These are phyloP conservation scores for Stictonetta naevosa DNA, from an alignment of 2,113 vertebrate genomes.

Conservation along the genomic window DNA sequence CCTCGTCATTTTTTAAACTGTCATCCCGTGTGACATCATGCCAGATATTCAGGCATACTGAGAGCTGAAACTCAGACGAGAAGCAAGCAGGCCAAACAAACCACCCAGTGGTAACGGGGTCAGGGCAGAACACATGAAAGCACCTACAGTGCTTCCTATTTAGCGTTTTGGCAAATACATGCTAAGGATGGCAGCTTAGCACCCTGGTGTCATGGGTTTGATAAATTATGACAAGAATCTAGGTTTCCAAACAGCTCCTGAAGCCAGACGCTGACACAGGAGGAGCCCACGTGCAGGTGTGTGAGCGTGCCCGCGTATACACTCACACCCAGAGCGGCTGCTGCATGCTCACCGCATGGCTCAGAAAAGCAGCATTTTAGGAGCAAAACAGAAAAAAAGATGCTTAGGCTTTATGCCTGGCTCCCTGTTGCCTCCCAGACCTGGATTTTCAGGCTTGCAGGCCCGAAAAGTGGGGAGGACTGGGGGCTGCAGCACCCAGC, in stretches of 20 bases:
- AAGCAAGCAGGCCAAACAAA: conserved; percentile 49
- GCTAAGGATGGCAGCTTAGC: neutral
- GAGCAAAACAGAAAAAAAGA: neutral
- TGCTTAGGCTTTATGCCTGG: accelerated
- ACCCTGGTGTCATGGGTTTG: neutral
- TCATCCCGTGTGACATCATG: neutral
- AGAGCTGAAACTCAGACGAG: neutral
- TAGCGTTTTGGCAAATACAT: neutral
- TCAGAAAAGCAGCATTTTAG: neutral
- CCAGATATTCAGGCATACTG: neutral
- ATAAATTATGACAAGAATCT: neutral
- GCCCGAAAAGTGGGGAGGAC: neutral
- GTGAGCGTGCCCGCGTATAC: neutral
- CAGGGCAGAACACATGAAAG: neutral
- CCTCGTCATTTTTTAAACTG: neutral
- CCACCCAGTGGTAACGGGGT: neutral
- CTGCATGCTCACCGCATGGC: accelerated
- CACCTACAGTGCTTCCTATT: neutral
- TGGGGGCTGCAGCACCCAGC: neutral
- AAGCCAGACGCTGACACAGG: neutral
- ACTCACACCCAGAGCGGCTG: accelerated
- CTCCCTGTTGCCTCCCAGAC: neutral
- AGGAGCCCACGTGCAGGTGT: neutral
- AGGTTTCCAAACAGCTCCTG: neutral
- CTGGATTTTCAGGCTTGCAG: too few relatives aligned